These are phyloP conservation scores for Rhopalosiphum maidis DNA, from an alignment of 1,140 invertebrate genomes.

Conservation along the genomic window DNA sequence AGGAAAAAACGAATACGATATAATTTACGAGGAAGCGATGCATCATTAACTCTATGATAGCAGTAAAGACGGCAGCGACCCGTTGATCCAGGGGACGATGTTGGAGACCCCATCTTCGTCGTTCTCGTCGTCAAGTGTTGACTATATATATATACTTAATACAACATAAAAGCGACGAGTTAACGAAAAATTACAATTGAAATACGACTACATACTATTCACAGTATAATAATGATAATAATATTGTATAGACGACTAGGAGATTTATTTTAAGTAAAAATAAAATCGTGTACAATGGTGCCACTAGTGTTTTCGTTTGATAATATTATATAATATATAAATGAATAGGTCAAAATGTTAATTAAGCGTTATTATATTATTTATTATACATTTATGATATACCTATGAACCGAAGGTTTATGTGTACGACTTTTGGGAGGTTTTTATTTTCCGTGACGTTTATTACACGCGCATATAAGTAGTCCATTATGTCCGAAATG, in stretches of 20 bases:
- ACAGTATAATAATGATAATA: background rate
- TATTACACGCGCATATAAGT: conserved; percentile 50
- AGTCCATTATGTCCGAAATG: conserved; percentile 52
- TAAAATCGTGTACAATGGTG: background rate
- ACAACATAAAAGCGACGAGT: background rate
- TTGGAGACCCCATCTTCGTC: conserved; percentile 16
- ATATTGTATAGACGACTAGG: background rate
- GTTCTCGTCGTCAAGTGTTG: background rate
- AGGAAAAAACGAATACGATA: conserved; percentile 41
- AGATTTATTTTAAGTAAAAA: conserved; percentile 8
- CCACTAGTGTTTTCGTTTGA: conserved; percentile 38
- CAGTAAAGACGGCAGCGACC: background rate
- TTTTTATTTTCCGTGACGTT: conserved; percentile 50
- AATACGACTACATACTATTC: background rate
- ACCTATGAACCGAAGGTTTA: background rate
- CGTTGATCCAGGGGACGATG: background rate
- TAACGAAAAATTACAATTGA: background rate
- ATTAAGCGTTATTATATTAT: conserved; percentile 48
- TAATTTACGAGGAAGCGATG: conserved; percentile 57
- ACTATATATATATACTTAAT: background rate
- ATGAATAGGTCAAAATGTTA: conserved; percentile 37
- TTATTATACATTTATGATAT: background rate
- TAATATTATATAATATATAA: background rate
- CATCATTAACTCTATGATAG: conserved; percentile 55
- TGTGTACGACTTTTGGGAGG: conserved; percentile 3